Evolutionary conservation across 2,888 invertebrate genomes (phyloP).

Genomic region (Drosophila buzzatii): DNA sequence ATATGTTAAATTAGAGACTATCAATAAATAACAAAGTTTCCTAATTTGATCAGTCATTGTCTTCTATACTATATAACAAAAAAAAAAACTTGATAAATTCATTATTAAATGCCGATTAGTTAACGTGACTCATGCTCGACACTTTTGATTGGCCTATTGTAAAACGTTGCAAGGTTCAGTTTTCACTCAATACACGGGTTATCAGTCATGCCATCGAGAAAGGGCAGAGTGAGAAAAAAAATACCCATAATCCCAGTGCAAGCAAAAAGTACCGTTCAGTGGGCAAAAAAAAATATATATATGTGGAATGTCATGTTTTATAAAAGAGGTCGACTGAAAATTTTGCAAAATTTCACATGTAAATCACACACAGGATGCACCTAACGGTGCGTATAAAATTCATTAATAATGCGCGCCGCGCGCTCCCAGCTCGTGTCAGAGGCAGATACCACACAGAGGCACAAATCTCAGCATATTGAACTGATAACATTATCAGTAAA

Average conservation of each 20-base stretch:
- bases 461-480: conserved; percentile 16
- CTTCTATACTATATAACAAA: not conserved
- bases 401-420: conserved; percentile 8
- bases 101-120: not conserved
- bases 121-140: conserved; percentile 11
- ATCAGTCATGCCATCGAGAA: conserved; percentile 27
- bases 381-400: conserved; percentile 3
- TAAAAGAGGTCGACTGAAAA: conserved; percentile 50
- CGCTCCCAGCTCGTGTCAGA: not conserved
- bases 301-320: conserved; percentile 24
- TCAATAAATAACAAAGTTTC: not conserved
- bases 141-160: conserved; percentile 11
- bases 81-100: not conserved
- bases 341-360: conserved; percentile 40
- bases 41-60: not conserved
- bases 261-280: conserved; percentile 59
- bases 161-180: conserved; percentile 31
- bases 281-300: not conserved
- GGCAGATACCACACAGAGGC: not conserved
- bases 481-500: conserved; percentile 50
- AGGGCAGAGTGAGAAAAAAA: conserved; percentile 35
- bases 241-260: conserved; percentile 36
- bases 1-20: not conserved
- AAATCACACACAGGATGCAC: conserved; percentile 51
- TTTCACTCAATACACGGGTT: conserved; percentile 24